Conservation (phyloP, 2,888 invertebrate genomes). For the Archips crataeganus region DNA sequence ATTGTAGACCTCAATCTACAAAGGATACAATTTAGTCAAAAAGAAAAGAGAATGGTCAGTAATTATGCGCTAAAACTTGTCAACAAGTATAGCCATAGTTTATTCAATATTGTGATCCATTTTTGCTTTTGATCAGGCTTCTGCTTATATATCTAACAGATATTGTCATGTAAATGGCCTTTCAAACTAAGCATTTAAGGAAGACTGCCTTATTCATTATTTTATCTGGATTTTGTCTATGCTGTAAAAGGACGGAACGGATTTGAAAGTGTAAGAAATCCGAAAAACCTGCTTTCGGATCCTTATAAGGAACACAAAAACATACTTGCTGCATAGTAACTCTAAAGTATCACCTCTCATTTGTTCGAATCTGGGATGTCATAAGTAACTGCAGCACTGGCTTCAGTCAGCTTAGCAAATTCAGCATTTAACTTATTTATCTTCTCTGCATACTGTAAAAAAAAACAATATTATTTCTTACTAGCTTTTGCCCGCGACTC, state of each 20-base stretch:
- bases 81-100: slow-evolving; percentile 6
- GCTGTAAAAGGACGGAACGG: slow-evolving; percentile 4
- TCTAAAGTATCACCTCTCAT: background rate
- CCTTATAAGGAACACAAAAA: background rate
- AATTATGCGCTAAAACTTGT: slow-evolving; percentile 20
- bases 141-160: background rate
- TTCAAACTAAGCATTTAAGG: background rate
- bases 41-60: background rate
- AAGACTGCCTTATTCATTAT: background rate
- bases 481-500: too few species aligned
- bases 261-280: background rate
- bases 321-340: background rate
- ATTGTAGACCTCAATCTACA: slow-evolving; percentile 9
- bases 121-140: background rate
- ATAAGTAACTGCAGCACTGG: slow-evolving; percentile 23
- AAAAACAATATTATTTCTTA: slow-evolving; percentile 11
- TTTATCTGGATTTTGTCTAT: background rate
- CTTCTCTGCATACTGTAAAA: slow-evolving; percentile 67
- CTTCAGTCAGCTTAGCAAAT: slow-evolving; percentile 36
- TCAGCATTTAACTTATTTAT: slow-evolving; percentile 71
- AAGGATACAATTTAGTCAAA: slow-evolving; percentile 7
- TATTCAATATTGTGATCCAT: background rate
- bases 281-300: background rate
- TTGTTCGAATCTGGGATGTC: slow-evolving; percentile 14
- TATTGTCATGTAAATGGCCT: slow-evolving; percentile 15